These are phyloP conservation scores for Hirtodrosophila confusa DNA, from an alignment of 2,888 invertebrate species.

Conservation along the genomic window DNA sequence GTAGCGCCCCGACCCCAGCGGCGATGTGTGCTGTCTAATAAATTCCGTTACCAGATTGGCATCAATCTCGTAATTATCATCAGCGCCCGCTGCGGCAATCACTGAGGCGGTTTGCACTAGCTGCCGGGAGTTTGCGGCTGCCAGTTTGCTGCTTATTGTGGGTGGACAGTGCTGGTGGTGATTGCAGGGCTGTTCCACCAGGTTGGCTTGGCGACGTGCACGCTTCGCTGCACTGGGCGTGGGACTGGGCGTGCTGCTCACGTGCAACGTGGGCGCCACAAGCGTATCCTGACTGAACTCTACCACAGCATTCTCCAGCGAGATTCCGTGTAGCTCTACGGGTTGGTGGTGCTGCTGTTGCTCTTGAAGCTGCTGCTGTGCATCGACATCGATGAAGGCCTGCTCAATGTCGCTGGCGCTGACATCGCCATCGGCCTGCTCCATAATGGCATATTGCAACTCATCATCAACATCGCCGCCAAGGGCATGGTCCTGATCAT, in stretches of 20 bases:
- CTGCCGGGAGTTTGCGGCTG: constrained; percentile 72
- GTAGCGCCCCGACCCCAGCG: constrained; percentile 86
- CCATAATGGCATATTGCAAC: constrained; percentile 79
- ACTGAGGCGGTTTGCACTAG: constrained; percentile 80
- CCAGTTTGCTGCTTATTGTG: constrained; percentile 60
- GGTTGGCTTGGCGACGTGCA: constrained; percentile 32
- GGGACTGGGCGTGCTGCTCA: constrained; percentile 58
- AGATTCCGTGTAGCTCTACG: constrained; percentile 60
- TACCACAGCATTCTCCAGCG: constrained; percentile 68
- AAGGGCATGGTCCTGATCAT: constrained; percentile 63
- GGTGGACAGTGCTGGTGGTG: constrained; percentile 57
- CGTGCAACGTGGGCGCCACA: constrained; percentile 52
- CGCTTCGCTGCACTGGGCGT: constrained; percentile 62
- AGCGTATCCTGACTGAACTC: constrained; percentile 61
- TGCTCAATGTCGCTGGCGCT: constrained; percentile 73
- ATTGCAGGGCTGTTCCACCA: constrained; percentile 60
- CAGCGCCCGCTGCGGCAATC: constrained; percentile 76
- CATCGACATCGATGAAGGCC: constrained; percentile 59
- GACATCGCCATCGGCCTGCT: constrained; percentile 65
- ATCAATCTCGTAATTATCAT: constrained; percentile 82
- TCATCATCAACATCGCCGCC: constrained; percentile 74
- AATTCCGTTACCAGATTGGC: constrained; percentile 83
- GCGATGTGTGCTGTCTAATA: constrained; percentile 85
- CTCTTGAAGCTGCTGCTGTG: constrained; percentile 44
- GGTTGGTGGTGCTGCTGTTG: constrained; percentile 40